phyloP scores from a whole-genome alignment of 2,113 vertebrate genomes.

The Centropus unirufus region DNA sequence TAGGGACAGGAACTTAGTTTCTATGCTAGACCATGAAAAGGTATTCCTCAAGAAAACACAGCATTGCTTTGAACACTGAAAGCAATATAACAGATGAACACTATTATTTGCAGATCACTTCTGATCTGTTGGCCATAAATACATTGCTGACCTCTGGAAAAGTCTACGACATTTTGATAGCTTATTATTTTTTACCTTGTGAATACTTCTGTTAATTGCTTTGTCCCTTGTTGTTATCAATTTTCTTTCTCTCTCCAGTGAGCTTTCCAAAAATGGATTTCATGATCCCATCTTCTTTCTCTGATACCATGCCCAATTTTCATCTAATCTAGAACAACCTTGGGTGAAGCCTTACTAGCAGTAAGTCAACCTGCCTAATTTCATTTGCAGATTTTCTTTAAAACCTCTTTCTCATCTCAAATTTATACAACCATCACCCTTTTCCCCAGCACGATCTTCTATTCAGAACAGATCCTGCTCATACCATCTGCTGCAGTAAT shows the following conservation, averaged over 20 bases:
- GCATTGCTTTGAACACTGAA: background rate
- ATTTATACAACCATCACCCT: background rate
- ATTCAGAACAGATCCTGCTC: background rate
- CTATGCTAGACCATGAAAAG: background rate
- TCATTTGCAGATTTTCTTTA: background rate
- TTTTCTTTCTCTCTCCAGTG: background rate
- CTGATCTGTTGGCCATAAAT: background rate
- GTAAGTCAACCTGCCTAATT: background rate
- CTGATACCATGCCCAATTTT: background rate
- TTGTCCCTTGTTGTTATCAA: background rate
- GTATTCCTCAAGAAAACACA: background rate
- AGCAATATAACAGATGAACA: background rate
- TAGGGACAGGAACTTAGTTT: background rate
- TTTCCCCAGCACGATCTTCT: background rate
- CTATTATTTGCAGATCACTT: background rate
- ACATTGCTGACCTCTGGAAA: background rate
- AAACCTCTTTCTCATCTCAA: background rate
- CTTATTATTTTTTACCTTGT: background rate
- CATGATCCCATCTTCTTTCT: background rate
- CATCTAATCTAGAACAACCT: background rate
- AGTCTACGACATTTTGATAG: background rate
- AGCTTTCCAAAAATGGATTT: background rate
- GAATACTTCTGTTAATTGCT: accelerated
- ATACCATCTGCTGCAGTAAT: background rate
- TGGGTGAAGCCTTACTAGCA: background rate